Conservation (phyloP, 2,797 vertebrate species). For the Chloroceryle amazona region DNA sequence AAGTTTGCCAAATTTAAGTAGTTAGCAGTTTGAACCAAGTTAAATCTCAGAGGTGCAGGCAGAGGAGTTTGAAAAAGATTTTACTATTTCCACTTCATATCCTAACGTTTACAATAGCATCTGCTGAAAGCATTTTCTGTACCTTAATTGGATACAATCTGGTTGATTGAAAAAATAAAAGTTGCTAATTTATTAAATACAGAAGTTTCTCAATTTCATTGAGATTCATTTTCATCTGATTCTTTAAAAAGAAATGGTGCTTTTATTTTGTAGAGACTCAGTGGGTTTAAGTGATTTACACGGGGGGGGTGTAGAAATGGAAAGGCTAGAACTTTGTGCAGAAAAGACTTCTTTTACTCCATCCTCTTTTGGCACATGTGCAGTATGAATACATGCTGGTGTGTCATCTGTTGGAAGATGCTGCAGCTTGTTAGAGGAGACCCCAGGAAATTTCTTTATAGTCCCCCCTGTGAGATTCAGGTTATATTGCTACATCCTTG, state of each 20-base stretch:
- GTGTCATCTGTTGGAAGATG: background rate
- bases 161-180: background rate
- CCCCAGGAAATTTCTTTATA: background rate
- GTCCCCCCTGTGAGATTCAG: background rate
- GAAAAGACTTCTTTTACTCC: background rate
- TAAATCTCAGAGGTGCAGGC: background rate
- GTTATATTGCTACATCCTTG: background rate
- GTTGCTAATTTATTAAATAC: background rate
- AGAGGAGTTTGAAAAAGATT: background rate
- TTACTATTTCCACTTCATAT: background rate
- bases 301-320: background rate
- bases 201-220: background rate
- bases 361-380: background rate
- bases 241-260: background rate
- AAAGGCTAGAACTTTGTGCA: background rate
- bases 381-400: background rate
- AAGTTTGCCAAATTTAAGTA: background rate
- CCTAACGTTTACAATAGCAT: background rate
- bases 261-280: background rate
- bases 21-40: background rate
- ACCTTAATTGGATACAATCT: background rate
- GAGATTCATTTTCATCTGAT: background rate
- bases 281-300: background rate
- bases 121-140: background rate
- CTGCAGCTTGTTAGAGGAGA: background rate